Base-by-base conservation (phyloP, 2,888 invertebrate species). In the Coenonympha glycerion region DNA sequence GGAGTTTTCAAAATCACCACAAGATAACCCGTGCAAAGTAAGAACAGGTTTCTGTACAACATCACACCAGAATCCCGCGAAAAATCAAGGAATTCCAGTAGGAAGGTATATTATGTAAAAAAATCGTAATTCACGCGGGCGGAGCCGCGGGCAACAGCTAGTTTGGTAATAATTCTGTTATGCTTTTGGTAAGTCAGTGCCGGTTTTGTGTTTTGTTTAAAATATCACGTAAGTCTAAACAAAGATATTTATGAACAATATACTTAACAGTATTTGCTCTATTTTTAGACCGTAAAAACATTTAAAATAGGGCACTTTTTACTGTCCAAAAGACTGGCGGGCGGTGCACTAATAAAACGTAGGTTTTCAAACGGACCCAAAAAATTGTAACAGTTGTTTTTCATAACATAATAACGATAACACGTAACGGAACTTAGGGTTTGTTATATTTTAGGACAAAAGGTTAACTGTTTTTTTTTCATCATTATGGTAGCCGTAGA, bases 301-400 rank as follows among this genome's bases (percentile, higher is more conserved):
- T 55, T 55, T 52, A 49, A 55, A 49, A 52, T 42, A 52, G 55
- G 21, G 26, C 51, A 55, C 26, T 11, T 46, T 45, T 45, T 47
- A 42, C 45, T 51, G 48, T 51, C 41, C 9, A 13, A 13, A 34
- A n/a, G 9, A 22, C 21, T 9, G 28, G 40, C 44, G 42, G 26
- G n/a, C n/a, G n/a, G n/a, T n/a, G n/a, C 15, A 13, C 34, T 41
- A 24, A 33, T 39, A 26, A 45, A 45, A 50, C 31, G 19, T 31
- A 41, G 31, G 42, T 41, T 22, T 39, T 34, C 6, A 61, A 63
- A 63, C 28, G 56, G 55, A 53, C 60, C 76, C 70, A 76, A 78
- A 79, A 79, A 76, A 64, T 76, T 79, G 73, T 78, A 77, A 73
- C 77, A 78, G 73, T 60, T 64, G 71, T 66, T 63, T 60, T 63